Percentiles rank a stretch among this genome's conserved stretches.
Evolutionary conservation across 2,888 invertebrate species (phyloP).

Genomic region (Eledona agricola): DNA sequence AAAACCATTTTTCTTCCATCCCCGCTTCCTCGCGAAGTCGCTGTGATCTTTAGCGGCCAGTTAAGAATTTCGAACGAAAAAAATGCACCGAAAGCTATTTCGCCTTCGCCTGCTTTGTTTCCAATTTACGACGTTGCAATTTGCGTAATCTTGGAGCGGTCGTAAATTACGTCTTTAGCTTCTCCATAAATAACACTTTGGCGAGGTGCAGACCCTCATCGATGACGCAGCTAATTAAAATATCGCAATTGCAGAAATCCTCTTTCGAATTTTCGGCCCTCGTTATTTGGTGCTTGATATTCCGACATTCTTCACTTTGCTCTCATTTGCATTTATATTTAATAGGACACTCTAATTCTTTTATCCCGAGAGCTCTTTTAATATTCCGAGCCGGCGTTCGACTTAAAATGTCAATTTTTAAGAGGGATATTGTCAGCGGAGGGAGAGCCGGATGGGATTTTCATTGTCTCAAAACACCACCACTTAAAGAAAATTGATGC

Average conservation of each 20-base stretch:
- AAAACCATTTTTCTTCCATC: constrained; percentile 65
- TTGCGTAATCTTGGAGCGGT: constrained; percentile 31
- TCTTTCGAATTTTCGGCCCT: constrained; percentile 42
- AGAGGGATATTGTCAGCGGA: constrained; percentile 16
- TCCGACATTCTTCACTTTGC: constrained; percentile 30
- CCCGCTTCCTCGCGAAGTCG: constrained; percentile 12
- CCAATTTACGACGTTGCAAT: too few relatives aligned
- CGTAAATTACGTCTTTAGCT: constrained; percentile 34
- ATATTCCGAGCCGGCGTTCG: constrained; percentile 25
- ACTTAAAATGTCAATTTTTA: constrained; percentile 31
- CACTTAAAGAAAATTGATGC: too few relatives aligned
- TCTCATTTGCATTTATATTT: constrained; percentile 44
- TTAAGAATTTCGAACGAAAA: constrained; percentile 11
- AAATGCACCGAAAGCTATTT: too few relatives aligned
- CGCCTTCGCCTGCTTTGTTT: too few relatives aligned
- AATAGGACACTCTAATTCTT: constrained; percentile 42
- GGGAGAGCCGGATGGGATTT: too few relatives aligned
- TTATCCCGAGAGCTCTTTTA: constrained; percentile 38
- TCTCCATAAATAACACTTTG: constrained; percentile 36
- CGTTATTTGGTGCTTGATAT: constrained; percentile 38
- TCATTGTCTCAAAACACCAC: too few relatives aligned
- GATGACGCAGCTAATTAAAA: constrained; percentile 57
- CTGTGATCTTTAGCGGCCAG: constrained; percentile 8
- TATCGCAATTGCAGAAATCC: constrained; percentile 54
- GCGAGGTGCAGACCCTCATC: constrained; percentile 40